Evolutionary conservation across 2,113 vertebrate genomes (phyloP).

Genomic region (Rhinolophus sinicus): DNA sequence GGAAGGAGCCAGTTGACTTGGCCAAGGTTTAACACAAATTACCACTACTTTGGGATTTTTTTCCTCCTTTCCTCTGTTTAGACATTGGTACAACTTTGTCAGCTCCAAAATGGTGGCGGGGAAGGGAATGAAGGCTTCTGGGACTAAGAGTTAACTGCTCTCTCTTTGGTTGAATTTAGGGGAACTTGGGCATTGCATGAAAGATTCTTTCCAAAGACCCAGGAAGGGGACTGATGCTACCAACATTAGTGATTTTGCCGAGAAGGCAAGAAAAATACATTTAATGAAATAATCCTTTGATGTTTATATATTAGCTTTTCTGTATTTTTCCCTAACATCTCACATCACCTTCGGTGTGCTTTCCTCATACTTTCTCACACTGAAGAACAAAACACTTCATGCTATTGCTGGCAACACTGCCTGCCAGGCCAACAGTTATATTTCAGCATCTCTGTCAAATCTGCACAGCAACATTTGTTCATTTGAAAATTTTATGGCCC

Average conservation of each 20-base stretch:
- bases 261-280: not conserved
- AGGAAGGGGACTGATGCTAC: not conserved
- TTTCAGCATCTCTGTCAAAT: not conserved
- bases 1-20: not conserved
- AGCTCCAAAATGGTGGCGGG: not conserved
- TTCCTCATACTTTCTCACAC: not conserved
- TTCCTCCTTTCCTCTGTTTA: not conserved
- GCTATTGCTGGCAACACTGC: not conserved
- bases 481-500: not conserved
- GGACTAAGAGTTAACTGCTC: not conserved
- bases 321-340: not conserved
- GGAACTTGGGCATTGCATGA: not conserved
- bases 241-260: conserved; percentile 14
- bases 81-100: not conserved
- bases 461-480: not conserved
- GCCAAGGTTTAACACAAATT: not conserved
- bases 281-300: not conserved
- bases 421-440: not conserved
- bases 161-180: not conserved
- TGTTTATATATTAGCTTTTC: not conserved
- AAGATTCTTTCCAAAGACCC: not conserved
- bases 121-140: not conserved
- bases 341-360: not conserved
- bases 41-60: not conserved
- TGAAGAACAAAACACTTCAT: not conserved